phyloP scores from a whole-genome alignment of 2,888 invertebrate genomes.

The Malacosoma neustria region DNA sequence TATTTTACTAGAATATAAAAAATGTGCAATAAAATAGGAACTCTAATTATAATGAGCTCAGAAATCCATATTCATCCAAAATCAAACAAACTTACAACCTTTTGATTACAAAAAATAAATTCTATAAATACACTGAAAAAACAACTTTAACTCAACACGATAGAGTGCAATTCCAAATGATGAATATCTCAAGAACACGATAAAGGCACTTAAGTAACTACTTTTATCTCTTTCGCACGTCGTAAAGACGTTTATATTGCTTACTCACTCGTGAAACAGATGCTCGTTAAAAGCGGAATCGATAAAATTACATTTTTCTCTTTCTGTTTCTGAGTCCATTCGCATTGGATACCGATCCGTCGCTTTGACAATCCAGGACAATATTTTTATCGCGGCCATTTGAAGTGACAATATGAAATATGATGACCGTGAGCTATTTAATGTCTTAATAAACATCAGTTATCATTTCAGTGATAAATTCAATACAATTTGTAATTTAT shows the following conservation, averaged over 20 bases:
- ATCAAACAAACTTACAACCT: not conserved
- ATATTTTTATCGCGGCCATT: slow-evolving; percentile 5
- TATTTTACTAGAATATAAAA: too few relatives aligned
- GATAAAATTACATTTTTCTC: slow-evolving; percentile 60
- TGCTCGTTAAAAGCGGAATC: slow-evolving; percentile 59
- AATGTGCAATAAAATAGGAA: too few relatives aligned
- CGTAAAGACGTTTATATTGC: slow-evolving; percentile 58
- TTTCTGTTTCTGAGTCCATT: slow-evolving; percentile 28
- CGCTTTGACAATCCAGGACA: not conserved
- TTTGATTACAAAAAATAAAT: not conserved
- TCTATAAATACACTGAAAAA: slow-evolving; percentile 66
- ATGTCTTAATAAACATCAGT: too few relatives aligned
- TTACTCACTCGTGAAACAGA: slow-evolving; percentile 52
- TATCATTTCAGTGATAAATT: too few relatives aligned
- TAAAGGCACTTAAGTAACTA: slow-evolving; percentile 65
- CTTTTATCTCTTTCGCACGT: slow-evolving; percentile 70
- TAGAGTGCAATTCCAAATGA: slow-evolving; percentile 64
- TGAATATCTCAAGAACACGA: slow-evolving; percentile 61
- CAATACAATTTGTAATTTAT: too few relatives aligned
- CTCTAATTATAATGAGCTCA: too few relatives aligned
- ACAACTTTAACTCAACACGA: slow-evolving; percentile 60
- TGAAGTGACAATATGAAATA: too few relatives aligned
- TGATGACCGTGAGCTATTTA: too few relatives aligned
- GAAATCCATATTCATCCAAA: not conserved
- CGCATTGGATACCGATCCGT: not conserved